Conservation (phyloP, 1,140 invertebrate species). For the Heliconius himera region DNA sequence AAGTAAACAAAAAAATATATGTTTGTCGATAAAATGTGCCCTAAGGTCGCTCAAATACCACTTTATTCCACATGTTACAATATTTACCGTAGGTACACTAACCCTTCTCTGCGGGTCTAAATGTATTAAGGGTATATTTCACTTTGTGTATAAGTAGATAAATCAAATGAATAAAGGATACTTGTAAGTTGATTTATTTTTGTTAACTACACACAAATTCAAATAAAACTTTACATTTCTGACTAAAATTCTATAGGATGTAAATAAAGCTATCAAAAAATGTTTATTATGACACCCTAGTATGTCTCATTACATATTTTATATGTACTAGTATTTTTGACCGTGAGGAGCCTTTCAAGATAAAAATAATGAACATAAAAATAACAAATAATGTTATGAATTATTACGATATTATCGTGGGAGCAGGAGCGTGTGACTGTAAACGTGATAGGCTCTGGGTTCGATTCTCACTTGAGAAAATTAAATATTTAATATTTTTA, state of each 20-base stretch:
- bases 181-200: constrained; percentile 4
- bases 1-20: constrained; percentile 38
- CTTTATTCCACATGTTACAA: constrained; percentile 48
- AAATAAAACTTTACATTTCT: not conserved
- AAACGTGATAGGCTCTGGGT: too few species aligned
- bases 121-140: constrained; percentile 43
- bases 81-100: constrained; percentile 48
- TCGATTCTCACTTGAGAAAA: too few species aligned
- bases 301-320: not conserved
- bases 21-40: constrained; percentile 45
- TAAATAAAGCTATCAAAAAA: not conserved
- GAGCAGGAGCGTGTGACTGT: too few species aligned
- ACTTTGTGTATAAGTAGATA: constrained; percentile 38
- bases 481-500: too few species aligned
- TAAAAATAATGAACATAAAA: too few species aligned
- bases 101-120: constrained; percentile 39
- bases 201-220: not conserved
- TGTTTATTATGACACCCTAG: not conserved
- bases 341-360: too few species aligned
- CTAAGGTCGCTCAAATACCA: constrained; percentile 47
- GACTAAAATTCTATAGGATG: not conserved
- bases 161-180: constrained; percentile 32
- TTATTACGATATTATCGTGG: not conserved
- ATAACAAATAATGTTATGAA: not conserved
- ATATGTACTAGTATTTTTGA: too few species aligned